Percentiles rank a stretch among this genome's conserved stretches.
phyloP scores from a whole-genome alignment of 1,140 invertebrate genomes.

The Drosophila nigrodunni region DNA sequence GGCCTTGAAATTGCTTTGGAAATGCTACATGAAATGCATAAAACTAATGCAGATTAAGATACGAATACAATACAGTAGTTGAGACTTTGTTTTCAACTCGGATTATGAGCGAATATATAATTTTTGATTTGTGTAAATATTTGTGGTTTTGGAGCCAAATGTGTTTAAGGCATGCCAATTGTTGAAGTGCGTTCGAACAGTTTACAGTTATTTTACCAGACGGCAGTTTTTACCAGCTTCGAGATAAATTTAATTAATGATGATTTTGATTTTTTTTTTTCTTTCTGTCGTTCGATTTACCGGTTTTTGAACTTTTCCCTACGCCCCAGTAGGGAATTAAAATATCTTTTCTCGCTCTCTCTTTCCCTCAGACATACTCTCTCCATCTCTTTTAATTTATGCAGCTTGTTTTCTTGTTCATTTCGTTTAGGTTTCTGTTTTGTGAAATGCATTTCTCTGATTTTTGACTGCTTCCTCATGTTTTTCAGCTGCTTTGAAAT shows the following conservation, averaged over 20 bases:
- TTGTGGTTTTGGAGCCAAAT: conserved; percentile 13
- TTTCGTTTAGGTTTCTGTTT: conserved; percentile 52
- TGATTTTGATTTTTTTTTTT: conserved; percentile 43
- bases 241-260: conserved; percentile 71
- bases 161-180: conserved; percentile 24
- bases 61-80: neutral
- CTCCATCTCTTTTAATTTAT: conserved; percentile 58
- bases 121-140: conserved; percentile 32
- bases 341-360: conserved; percentile 2
- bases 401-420: conserved; percentile 32
- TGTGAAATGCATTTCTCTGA: conserved; percentile 64
- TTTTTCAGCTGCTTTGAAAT: neutral
- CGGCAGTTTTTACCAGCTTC: neutral
- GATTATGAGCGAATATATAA: conserved; percentile 22
- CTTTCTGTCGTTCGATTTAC: conserved; percentile 61
- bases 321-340: conserved; percentile 28
- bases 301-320: conserved; percentile 76
- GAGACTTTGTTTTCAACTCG: neutral
- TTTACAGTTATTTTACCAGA: conserved; percentile 54
- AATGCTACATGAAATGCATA: conserved; percentile 69
- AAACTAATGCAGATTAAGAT: conserved; percentile 45
- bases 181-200: conserved; percentile 13
- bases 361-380: conserved; percentile 7
- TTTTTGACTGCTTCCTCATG: neutral
- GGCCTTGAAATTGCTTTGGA: conserved; percentile 65